These are phyloP conservation scores for Julus scanicus DNA, from an alignment of 2,888 invertebrate species.

Conservation along the genomic window DNA sequence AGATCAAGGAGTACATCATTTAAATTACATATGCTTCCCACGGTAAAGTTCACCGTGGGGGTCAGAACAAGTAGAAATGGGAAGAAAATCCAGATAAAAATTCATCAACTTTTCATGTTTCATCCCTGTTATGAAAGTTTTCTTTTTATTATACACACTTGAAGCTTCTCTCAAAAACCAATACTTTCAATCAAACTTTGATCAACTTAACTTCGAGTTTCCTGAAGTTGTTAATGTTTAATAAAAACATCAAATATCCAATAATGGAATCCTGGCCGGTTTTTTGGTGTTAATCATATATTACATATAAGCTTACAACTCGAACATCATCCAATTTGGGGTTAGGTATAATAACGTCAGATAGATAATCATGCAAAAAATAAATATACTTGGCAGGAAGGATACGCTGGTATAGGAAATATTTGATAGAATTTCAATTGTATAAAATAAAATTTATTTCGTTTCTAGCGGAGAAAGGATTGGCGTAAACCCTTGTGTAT, in stretches of 20 bases:
- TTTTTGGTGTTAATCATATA: background rate
- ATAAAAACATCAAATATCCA: background rate
- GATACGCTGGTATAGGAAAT: background rate
- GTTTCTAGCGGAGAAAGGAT: background rate
- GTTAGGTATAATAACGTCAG: background rate
- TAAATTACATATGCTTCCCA: too few relatives aligned
- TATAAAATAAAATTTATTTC: background rate
- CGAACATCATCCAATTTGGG: background rate
- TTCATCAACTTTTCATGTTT: too few relatives aligned
- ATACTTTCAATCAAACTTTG: background rate
- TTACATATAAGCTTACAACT: background rate
- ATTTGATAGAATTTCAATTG: slow-evolving; percentile 13
- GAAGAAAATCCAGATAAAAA: too few relatives aligned
- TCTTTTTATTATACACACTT: too few relatives aligned
- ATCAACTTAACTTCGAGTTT: background rate
- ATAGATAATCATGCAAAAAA: background rate
- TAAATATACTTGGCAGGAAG: background rate
- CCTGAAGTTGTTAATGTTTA: background rate
- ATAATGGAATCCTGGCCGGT: too few relatives aligned
- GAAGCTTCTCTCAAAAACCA: background rate
- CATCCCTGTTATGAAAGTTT: too few relatives aligned
- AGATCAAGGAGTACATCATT: too few relatives aligned
- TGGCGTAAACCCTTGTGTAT: slow-evolving; percentile 1
- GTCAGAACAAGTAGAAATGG: too few relatives aligned
- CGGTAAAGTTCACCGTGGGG: too few relatives aligned